Percentiles rank a stretch among this genome's conserved stretches.
These are phyloP conservation scores for Variabilichromis moorii DNA, from an alignment of 2,113 vertebrate species.

Conservation along the genomic window DNA sequence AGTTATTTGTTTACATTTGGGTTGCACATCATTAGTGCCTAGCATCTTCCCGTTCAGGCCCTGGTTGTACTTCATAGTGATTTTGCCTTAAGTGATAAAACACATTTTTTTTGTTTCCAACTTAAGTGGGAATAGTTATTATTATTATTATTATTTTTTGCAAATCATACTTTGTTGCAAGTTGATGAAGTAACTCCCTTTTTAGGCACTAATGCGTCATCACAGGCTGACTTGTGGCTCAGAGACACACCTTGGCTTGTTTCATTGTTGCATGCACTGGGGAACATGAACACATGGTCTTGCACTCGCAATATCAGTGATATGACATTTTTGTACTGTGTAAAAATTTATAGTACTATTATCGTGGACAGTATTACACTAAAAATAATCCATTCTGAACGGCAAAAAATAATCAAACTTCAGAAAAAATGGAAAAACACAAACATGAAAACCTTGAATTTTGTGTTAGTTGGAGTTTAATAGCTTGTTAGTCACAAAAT, in stretches of 20 bases:
- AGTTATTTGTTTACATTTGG: background rate
- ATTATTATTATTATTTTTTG: background rate
- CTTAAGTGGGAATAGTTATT: background rate
- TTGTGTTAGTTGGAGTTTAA: background rate
- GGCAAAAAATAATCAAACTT: background rate
- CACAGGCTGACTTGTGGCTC: background rate
- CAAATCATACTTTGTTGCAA: background rate
- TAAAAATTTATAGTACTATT: background rate
- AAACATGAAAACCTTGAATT: background rate
- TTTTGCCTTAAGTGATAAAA: background rate
- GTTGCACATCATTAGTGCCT: background rate
- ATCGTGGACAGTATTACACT: background rate
- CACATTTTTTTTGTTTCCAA: fast-evolving
- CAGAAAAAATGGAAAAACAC: background rate
- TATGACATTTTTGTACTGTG: background rate
- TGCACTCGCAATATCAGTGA: background rate
- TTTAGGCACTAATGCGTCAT: background rate
- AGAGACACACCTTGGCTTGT: background rate
- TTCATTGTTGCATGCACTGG: background rate
- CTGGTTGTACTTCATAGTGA: background rate
- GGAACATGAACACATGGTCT: fast-evolving
- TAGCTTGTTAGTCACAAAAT: background rate
- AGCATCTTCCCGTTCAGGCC: background rate
- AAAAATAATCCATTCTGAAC: background rate
- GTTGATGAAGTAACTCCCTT: background rate